Base-by-base conservation (phyloP, 2,797 vertebrate species). In the Allenopithecus nigroviridis region DNA sequence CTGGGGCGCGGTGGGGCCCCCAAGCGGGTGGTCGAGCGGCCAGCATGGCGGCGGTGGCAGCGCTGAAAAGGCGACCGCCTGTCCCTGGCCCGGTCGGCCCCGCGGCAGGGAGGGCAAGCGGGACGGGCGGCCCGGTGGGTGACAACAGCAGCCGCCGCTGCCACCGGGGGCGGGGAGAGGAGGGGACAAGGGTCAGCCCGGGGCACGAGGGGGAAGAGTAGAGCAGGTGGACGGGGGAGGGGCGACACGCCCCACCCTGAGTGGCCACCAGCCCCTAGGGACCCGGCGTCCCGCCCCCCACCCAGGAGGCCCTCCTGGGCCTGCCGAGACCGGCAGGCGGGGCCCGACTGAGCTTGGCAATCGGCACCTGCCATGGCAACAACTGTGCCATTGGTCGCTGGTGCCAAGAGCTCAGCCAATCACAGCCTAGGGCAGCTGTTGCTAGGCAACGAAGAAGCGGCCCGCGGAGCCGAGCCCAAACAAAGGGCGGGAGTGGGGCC, bases 371-470 rank as follows among this genome's bases (percentile, higher is more conserved):
- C 99, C 99, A 99, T 99, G 99, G 99, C 99, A 99, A 99, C 99
- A 99, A 99, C 99, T 97, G 98, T 98, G 98, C 99, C 98, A 99
- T 99, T 99, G 99, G 99, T 98, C 98, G 98, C 98, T 96, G 96
- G 96, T 98, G 98, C 99, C 99, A 98, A 99, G 98, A 99, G 99
- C 99, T 99, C 99, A 99, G 99, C 99, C 99, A 99, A 99, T 99
- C 98, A 98, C 98, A 99, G 98, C 98, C 98, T 99, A 99, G 98
- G 86, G 93, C 98, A 98, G 97, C 96, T 98, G 99, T 99, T 99
- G 99, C 99, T 99, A 99, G 99, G 99, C 99, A 99, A 99, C 99
- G 99, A 99, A 98, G 99, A 99, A 99, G 99, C 99, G 99, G 99
- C 99, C 97, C 99, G 99, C 99, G 99, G 99, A 99, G 99, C 99